These are phyloP conservation scores for Calliphora vomitoria DNA, from an alignment of 2,888 invertebrate species.

Conservation along the genomic window DNA sequence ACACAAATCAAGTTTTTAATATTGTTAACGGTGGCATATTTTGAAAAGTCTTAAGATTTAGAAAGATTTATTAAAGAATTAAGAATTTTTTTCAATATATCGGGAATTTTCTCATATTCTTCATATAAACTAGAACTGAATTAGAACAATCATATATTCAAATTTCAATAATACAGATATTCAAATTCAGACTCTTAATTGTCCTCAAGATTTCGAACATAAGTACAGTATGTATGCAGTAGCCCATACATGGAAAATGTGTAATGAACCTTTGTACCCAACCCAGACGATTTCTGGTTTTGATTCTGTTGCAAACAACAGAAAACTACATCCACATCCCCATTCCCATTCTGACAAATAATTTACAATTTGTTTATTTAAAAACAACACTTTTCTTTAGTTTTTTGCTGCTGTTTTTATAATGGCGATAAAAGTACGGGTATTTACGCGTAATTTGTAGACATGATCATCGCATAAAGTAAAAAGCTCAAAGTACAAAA, in stretches of 20 bases:
- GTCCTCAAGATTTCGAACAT: too few relatives aligned
- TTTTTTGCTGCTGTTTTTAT: neutral
- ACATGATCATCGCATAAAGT: constrained; percentile 38
- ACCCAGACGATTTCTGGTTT: constrained; percentile 46
- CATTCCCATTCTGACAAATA: neutral
- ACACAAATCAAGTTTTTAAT: too few relatives aligned
- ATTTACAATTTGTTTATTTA: constrained; percentile 1
- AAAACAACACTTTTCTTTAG: neutral
- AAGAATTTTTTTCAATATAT: too few relatives aligned
- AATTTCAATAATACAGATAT: neutral
- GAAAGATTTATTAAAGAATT: too few relatives aligned
- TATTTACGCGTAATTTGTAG: constrained; percentile 37
- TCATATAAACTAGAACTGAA: too few relatives aligned
- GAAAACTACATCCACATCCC: constrained; percentile 10
- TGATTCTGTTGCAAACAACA: constrained; percentile 30
- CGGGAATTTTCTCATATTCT: too few relatives aligned
- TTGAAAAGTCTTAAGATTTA: too few relatives aligned
- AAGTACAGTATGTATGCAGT: neutral
- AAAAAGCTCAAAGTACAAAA: constrained; percentile 65
- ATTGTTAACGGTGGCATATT: too few relatives aligned
- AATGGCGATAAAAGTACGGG: constrained; percentile 33
- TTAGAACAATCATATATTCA: too few relatives aligned
- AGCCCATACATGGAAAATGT: neutral
- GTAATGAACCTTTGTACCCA: constrained; percentile 52
- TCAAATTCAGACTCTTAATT: too few relatives aligned